These are phyloP conservation scores for Ptiloglossa arizonensis DNA, from an alignment of 1,140 invertebrate species.

Conservation along the genomic window DNA sequence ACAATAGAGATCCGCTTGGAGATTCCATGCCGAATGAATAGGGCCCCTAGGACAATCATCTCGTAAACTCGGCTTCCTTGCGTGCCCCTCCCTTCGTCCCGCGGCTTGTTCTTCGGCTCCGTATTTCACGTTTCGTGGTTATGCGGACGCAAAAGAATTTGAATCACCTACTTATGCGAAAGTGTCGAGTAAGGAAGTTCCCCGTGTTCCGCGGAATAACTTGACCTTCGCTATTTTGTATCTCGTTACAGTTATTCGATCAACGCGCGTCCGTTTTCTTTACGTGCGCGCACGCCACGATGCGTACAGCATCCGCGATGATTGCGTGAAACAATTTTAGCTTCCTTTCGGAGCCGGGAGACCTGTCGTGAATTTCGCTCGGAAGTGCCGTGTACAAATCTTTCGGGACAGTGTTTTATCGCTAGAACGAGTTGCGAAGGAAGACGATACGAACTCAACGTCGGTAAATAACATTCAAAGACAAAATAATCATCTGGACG, in stretches of 20 bases:
- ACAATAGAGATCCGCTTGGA: slow-evolving; percentile 73
- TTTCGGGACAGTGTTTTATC: too few relatives aligned
- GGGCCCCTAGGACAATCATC: slow-evolving; percentile 73
- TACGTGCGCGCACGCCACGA: neutral
- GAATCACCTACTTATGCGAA: slow-evolving; percentile 61
- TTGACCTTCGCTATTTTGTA: slow-evolving; percentile 17
- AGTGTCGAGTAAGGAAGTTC: slow-evolving; percentile 45
- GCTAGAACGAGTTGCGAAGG: too few relatives aligned
- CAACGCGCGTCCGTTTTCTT: slow-evolving; percentile 1
- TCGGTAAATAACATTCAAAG: too few relatives aligned
- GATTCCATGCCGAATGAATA: slow-evolving; percentile 72
- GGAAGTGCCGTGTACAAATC: too few relatives aligned
- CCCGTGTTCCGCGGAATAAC: slow-evolving; percentile 15
- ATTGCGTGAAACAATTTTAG: too few relatives aligned
- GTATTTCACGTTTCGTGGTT: slow-evolving; percentile 60
- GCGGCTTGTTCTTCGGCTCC: slow-evolving; percentile 45
- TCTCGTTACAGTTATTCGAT: slow-evolving; percentile 2
- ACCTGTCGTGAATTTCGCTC: too few relatives aligned
- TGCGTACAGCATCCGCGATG: neutral
- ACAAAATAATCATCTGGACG: too few relatives aligned
- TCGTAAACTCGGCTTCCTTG: slow-evolving; percentile 73
- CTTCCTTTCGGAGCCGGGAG: too few relatives aligned
- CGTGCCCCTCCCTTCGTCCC: slow-evolving; percentile 40
- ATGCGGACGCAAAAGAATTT: slow-evolving; percentile 33
- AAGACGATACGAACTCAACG: neutral